Evolutionary conservation across 2,797 vertebrate genomes (phyloP).

Genomic region (Gouania willdenowi): DNA sequence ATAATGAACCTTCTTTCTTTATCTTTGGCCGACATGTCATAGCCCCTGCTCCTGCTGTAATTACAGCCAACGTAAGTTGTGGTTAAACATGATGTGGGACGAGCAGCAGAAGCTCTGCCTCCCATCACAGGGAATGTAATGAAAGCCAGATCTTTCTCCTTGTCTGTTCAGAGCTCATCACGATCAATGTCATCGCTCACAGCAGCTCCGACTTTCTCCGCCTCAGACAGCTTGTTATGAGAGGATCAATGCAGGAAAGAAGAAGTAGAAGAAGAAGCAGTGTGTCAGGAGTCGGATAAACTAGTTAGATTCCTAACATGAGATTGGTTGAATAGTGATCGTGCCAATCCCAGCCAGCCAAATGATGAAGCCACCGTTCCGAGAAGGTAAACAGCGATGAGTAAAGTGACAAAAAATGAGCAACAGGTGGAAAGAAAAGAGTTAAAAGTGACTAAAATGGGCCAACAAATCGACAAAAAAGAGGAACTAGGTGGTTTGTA

Average conservation of each 20-base stretch:
- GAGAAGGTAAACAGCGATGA: no score
- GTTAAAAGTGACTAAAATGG: no score
- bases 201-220: constrained; percentile 46
- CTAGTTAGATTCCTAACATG: constrained; percentile 67
- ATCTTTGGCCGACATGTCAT: constrained; percentile 77
- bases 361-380: no score
- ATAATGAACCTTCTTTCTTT: constrained; percentile 77
- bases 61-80: constrained; percentile 84
- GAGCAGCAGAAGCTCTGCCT: constrained; percentile 71
- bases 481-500: no score
- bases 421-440: no score
- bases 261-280: constrained; percentile 63
- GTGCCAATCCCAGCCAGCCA: no score
- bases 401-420: no score
- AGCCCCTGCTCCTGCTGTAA: constrained; percentile 74
- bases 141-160: constrained; percentile 88
- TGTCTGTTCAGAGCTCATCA: constrained; percentile 81
- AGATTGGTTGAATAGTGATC: no score
- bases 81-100: constrained; percentile 77
- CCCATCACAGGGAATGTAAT: constrained; percentile 76
- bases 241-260: constrained; percentile 73
- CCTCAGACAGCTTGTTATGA: constrained; percentile 81
- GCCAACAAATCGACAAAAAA: no score
- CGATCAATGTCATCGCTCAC: constrained; percentile 81
- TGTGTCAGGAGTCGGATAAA: constrained; percentile 78